A percentile compares a stretch with the other conserved stretches of the same genome.
Conservation (phyloP, 2,888 invertebrate species). For the Thymelicus lineola region DNA sequence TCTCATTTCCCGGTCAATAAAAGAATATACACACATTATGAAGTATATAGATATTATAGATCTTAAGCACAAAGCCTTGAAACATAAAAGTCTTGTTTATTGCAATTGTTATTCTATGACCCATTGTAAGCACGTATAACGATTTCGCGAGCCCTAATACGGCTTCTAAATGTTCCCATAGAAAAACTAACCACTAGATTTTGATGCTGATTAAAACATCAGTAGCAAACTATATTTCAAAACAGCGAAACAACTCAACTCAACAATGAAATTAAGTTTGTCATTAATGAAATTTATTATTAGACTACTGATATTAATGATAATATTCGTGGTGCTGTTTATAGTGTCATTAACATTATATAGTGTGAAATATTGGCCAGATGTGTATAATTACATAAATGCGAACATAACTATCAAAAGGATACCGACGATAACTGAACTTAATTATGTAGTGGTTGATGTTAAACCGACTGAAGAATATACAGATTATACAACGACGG, state of each 20-base stretch:
- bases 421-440: conserved; percentile 71
- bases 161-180: conserved; percentile 50
- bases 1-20: too few species aligned
- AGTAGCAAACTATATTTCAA: conserved; percentile 40
- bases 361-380: conserved; percentile 73
- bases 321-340: conserved; percentile 65
- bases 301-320: conserved; percentile 61
- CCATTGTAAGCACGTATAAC: conserved; percentile 44
- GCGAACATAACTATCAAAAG: conserved; percentile 75
- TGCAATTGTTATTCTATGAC: conserved; percentile 34
- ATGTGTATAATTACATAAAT: conserved; percentile 71
- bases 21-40: not conserved
- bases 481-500: conserved; percentile 55
- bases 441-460: conserved; percentile 59
- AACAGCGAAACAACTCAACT: conserved; percentile 32
- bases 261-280: conserved; percentile 61
- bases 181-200: conserved; percentile 40
- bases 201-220: conserved; percentile 16
- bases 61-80: not conserved
- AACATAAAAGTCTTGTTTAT: not conserved
- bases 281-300: conserved; percentile 61
- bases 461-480: conserved; percentile 57
- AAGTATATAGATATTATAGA: too few species aligned
- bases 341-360: conserved; percentile 66
- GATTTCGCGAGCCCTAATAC: conserved; percentile 44